These are phyloP conservation scores for Ennomos fuscantarius DNA, from an alignment of 2,888 invertebrate genomes.

Conservation along the genomic window DNA sequence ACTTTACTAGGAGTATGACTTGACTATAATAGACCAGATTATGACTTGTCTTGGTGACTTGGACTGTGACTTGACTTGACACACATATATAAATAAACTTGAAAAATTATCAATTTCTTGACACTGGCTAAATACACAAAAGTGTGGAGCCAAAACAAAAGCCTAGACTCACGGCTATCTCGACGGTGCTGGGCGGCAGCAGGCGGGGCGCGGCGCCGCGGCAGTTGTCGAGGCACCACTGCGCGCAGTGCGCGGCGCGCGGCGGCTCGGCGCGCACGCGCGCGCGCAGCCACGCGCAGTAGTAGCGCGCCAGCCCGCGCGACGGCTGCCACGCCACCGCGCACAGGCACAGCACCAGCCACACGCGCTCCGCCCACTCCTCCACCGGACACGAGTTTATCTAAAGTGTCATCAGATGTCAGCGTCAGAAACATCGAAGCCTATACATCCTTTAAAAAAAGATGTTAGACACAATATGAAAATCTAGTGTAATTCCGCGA, in stretches of 20 bases:
- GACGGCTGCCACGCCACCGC: slow-evolving; percentile 97
- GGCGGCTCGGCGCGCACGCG: slow-evolving; percentile 59
- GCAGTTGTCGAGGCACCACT: slow-evolving; percentile 97
- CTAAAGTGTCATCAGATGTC: slow-evolving; percentile 53
- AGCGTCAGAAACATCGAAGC: no score
- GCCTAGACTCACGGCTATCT: slow-evolving; percentile 93
- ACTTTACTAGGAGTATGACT: no score
- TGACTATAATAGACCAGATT: no score
- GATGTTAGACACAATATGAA: no score
- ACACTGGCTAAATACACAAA: no score
- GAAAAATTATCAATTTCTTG: no score
- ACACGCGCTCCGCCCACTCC: slow-evolving; percentile 93
- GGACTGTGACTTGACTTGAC: no score
- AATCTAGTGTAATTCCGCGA: no score
- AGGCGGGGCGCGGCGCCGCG: slow-evolving; percentile 93
- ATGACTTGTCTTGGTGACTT: no score
- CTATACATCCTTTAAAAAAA: no score
- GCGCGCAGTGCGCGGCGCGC: slow-evolving; percentile 91
- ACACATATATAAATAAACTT: no score
- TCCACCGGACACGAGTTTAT: slow-evolving; percentile 94
- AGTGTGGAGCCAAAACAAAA: no score
- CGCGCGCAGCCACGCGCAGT: slow-evolving; percentile 82
- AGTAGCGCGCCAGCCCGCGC: slow-evolving; percentile 92
- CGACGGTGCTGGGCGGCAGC: slow-evolving; percentile 95
- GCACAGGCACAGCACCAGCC: slow-evolving; percentile 94